Evolutionary conservation across 2,113 vertebrate species (phyloP).

Genomic region (Albula goreensis): DNA sequence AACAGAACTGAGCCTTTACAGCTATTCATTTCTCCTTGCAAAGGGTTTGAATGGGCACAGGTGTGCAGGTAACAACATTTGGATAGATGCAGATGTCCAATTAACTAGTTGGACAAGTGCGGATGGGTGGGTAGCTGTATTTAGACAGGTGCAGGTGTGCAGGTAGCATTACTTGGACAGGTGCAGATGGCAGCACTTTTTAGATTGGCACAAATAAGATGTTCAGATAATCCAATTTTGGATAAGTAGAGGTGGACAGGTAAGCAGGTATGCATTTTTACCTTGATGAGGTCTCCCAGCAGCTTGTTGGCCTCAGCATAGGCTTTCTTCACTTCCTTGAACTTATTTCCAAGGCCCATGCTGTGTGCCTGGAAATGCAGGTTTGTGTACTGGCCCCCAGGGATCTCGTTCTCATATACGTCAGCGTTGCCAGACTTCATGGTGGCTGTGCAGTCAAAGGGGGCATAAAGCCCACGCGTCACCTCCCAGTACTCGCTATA

Average conservation of each 20-base stretch:
- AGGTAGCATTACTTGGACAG: not conserved
- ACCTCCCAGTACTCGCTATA: constrained; percentile 98
- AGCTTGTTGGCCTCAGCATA: constrained; percentile 91
- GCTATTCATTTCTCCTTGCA: no score
- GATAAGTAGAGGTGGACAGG: no score
- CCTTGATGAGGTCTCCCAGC: constrained; percentile 95
- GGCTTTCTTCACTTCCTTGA: constrained; percentile 95
- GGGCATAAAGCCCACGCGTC: constrained; percentile 84
- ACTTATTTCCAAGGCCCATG: constrained; percentile 96
- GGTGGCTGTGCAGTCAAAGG: constrained; percentile 97
- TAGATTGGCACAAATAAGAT: no score
- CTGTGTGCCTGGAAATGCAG: constrained; percentile 99
- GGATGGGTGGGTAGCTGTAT: not conserved
- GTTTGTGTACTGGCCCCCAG: constrained; percentile 96
- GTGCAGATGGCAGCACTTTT: no score
- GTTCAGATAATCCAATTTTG: no score
- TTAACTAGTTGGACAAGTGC: not conserved
- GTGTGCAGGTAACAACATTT: no score
- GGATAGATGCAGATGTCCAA: no score
- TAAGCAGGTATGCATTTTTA: constrained; percentile 51
- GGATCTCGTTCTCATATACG: constrained; percentile 98
- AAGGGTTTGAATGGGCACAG: no score
- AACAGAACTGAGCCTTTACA: not conserved
- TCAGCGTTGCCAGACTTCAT: constrained; percentile 97
- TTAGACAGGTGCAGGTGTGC: not conserved